Evolutionary conservation across 1,140 invertebrate species (phyloP).

Genomic region (Bombus haemorrhoidalis): DNA sequence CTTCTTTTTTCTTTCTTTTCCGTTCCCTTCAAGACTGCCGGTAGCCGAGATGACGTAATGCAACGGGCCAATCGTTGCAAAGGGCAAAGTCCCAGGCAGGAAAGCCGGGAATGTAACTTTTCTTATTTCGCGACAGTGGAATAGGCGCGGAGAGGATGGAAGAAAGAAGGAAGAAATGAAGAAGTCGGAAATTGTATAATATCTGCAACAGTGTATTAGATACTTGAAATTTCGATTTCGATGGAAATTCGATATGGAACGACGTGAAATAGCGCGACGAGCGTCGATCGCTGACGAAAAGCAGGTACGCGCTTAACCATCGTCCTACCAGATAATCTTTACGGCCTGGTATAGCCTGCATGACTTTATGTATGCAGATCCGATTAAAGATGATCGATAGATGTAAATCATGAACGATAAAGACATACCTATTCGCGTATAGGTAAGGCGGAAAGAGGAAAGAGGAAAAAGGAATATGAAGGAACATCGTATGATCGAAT

Average conservation of each 20-base stretch:
- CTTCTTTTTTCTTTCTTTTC: background rate
- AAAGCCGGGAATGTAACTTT: background rate
- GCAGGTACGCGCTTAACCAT: too few relatives aligned
- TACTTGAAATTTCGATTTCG: too few relatives aligned
- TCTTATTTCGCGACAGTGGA: constrained; percentile 12
- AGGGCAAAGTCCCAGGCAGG: constrained; percentile 37
- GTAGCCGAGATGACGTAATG: constrained; percentile 58
- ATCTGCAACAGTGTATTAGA: background rate
- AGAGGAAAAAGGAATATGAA: background rate
- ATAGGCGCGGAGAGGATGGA: background rate
- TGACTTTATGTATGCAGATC: too few relatives aligned
- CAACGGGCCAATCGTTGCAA: constrained; percentile 53
- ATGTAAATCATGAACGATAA: too few relatives aligned
- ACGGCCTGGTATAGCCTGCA: too few relatives aligned
- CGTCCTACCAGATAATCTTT: too few relatives aligned
- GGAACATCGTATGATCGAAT: constrained; percentile 17
- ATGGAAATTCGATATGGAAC: too few relatives aligned
- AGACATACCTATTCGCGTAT: too few relatives aligned
- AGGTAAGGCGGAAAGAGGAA: background rate
- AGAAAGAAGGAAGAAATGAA: background rate
- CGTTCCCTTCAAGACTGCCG: constrained; percentile 40
- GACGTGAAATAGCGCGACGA: too few relatives aligned
- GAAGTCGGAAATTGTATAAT: background rate
- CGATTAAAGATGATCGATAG: too few relatives aligned
- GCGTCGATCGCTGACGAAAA: too few relatives aligned